phyloP scores from a whole-genome alignment of 2,888 invertebrate genomes.

The Drosophila suboccidentalis region DNA sequence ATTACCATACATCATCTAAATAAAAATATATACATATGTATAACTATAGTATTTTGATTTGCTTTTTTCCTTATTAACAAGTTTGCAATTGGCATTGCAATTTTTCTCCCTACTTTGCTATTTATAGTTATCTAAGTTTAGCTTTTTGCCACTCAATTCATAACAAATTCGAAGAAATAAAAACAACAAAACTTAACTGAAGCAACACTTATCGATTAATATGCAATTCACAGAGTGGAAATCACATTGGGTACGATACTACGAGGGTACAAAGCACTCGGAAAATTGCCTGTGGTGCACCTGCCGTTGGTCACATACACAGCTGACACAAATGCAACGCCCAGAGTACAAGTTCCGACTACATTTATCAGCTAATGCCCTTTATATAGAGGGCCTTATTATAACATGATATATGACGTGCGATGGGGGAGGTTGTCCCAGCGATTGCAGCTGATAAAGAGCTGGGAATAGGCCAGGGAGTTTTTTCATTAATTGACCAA shows the following conservation, averaged over 20 bases:
- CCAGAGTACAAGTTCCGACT: conserved; percentile 16
- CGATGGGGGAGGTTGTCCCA: conserved; percentile 39
- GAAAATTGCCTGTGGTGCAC: conserved; percentile 39
- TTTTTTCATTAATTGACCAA: conserved; percentile 7
- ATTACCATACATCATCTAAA: too few species aligned
- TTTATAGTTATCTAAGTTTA: not conserved
- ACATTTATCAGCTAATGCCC: conserved; percentile 49
- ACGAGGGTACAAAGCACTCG: conserved; percentile 8
- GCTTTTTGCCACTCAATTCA: not conserved
- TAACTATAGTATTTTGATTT: too few species aligned
- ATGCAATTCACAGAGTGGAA: conserved; percentile 22
- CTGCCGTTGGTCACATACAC: conserved; percentile 61
- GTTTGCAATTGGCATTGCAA: too few species aligned
- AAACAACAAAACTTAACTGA: not conserved
- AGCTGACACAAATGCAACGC: conserved; percentile 26
- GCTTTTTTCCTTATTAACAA: too few species aligned
- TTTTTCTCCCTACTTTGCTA: not conserved
- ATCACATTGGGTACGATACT: conserved; percentile 5
- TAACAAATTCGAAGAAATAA: not conserved
- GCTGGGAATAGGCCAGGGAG: not conserved
- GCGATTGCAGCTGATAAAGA: conserved; percentile 41
- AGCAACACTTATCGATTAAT: conserved; percentile 17
- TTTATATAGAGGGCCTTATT: conserved; percentile 39
- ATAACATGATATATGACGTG: conserved; percentile 58
- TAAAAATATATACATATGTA: too few species aligned